Evolutionary conservation across 2,113 vertebrate genomes (phyloP), one percentile per base, ranked within the genome.

Genomic region (Siphamia tubifer): DNA sequence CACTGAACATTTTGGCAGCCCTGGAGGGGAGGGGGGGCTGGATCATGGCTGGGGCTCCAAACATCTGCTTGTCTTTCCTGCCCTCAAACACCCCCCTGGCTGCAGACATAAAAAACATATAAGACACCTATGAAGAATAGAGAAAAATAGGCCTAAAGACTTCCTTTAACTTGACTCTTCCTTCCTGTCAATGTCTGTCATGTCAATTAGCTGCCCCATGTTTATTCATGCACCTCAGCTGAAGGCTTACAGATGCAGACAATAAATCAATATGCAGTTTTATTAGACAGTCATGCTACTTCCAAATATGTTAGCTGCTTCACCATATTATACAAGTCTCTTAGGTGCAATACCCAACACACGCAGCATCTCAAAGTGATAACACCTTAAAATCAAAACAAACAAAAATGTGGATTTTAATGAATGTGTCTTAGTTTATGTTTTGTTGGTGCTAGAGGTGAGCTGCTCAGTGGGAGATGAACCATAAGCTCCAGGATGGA

Each of bases 161-260:
- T n/a, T n/a, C n/a, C n/a, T n/a, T n/a, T n/a, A n/a, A n/a, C n/a
- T n/a, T n/a, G n/a, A n/a, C n/a, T n/a, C n/a, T n/a, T n/a, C n/a
- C n/a, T n/a, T n/a, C n/a, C n/a, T n/a, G n/a, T n/a, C n/a, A n/a
- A n/a, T n/a, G n/a, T n/a, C n/a, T n/a, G n/a, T 9, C 5, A 30
- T 12, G 6, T 5, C 30, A 30, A 71, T 71, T 45, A 61, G 40
- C 17, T 24, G 31, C 4, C 15, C 8, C 35, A 5, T 42, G 25
- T 36, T 63, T 34, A 67, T 57, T 43, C n/a, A n/a, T 49, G 39
- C 32, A 38, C 13, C 34, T 49, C 48, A 54, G 62, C 23, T 54
- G 23, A 39, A 17, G 8, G 16, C 6, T 31, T n/a, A 39, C 28
- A 13, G 21, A 48, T 9, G 12, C 39, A 25, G 40, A 15, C 31